phyloP scores from a whole-genome alignment of 2,797 vertebrate species.

The Gymnodraco acuticeps region DNA sequence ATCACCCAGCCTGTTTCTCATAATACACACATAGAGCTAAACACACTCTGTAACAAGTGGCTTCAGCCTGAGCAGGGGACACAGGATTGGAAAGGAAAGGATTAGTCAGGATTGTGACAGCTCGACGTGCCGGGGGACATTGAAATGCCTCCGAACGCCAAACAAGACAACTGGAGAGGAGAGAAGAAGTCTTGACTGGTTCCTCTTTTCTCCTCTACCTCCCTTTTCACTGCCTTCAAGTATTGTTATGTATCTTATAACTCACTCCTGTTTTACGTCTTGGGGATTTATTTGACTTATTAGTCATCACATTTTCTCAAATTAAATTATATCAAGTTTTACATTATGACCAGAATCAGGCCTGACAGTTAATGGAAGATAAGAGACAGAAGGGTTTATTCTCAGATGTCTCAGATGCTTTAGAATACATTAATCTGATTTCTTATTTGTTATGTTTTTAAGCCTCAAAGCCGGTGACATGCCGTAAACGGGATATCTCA shows the following conservation, averaged over 20 bases:
- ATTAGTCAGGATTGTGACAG: slow-evolving; percentile 68
- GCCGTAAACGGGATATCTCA: too few species aligned
- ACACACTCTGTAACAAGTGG: slow-evolving; percentile 12
- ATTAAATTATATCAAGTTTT: too few species aligned
- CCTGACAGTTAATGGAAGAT: background rate
- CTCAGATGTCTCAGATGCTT: background rate
- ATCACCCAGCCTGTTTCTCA: slow-evolving; percentile 36
- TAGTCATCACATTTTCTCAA: background rate
- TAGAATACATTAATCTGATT: background rate
- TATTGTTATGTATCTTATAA: too few species aligned
- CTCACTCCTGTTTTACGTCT: background rate
- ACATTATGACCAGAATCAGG: background rate
- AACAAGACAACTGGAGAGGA: slow-evolving; percentile 51
- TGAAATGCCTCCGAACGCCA: slow-evolving; percentile 41
- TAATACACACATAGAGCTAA: slow-evolving; percentile 32
- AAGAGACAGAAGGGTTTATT: background rate
- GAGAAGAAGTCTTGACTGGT: slow-evolving; percentile 10
- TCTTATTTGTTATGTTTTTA: background rate
- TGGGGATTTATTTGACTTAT: background rate
- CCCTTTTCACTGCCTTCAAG: background rate
- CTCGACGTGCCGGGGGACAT: slow-evolving; percentile 55
- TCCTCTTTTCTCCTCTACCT: background rate
- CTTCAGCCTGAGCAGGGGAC: slow-evolving; percentile 34
- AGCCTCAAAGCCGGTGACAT: too few species aligned
- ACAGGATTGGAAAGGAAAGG: slow-evolving; percentile 32